Base-by-base conservation (phyloP, 1,140 invertebrate species). In the Ceratosolen fusciceps region DNA sequence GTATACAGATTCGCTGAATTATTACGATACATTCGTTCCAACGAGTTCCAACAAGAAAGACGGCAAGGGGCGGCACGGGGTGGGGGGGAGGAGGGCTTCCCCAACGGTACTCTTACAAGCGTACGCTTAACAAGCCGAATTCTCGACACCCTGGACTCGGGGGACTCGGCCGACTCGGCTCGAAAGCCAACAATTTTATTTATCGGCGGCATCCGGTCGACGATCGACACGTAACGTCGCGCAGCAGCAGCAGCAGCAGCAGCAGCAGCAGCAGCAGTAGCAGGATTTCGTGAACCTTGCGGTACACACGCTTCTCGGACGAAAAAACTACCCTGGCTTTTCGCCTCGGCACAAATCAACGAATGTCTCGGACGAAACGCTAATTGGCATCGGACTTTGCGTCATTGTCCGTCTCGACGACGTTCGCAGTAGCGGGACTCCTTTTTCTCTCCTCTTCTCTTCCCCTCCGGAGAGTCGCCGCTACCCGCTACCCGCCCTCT, bases 331-430 rank as follows among this genome's bases (percentile, higher is more conserved):
- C 52, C 75, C 52, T 52, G 21, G 26, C 19, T 74, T 31, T 56
- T 26, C n/a, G 39, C 56, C 58, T 12, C 39, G 12, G 21, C 34
- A 70, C 60, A 49, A 49, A 43, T 70, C 39, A 47, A 56, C 29
- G 12, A 72, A 12, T 37, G 34, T 56, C 49, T 49, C 49, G 65
- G 34, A 58, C 29, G 60, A 76, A 56, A 72, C 76, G 68, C 68
- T 78, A 78, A 78, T 78, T 78, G 76, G 76, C 76, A 16, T 39
- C 52, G 19, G 16, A 29, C 49, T 34, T 31, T n/a, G n/a, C n/a
- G n/a, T n/a, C 21, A 9, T 24, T 43, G 60, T 34, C 5, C 19
- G 47, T 73, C 3, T 54, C 39, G n/a, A 12, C 24, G 39, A 39
- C 26, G 16, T 16, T 43, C 24, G 24, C n/a, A n/a, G n/a, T 77